Percentiles rank a stretch among this genome's conserved stretches.
These are phyloP conservation scores for Solen grandis DNA, from an alignment of 1,140 invertebrate genomes.

Conservation along the genomic window DNA sequence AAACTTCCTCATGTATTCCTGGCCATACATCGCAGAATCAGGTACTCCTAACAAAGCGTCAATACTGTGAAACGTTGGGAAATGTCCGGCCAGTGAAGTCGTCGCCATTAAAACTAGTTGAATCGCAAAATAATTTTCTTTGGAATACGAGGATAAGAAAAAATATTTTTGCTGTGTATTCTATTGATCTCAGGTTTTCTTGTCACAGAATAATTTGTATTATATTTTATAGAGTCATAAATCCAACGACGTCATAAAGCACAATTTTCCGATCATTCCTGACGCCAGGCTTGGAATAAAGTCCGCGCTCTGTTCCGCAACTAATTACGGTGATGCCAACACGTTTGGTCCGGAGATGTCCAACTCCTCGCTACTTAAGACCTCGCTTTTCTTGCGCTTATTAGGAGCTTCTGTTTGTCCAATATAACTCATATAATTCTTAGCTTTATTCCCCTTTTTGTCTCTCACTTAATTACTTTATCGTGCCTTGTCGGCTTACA, in stretches of 20 bases:
- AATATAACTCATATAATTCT: not conserved
- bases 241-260: not conserved
- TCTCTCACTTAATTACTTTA: not conserved
- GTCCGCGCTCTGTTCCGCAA: not conserved
- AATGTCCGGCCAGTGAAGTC: slow-evolving; percentile 1
- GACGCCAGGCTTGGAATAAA: not conserved
- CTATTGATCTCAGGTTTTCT: not conserved
- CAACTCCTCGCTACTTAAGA: not conserved
- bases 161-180: not conserved
- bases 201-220: not conserved
- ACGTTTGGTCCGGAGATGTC: not conserved
- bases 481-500: slow-evolving; percentile 42
- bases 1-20: slow-evolving; percentile 17
- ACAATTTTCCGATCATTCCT: not conserved
- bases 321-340: not conserved
- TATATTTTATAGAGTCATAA: not conserved
- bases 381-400: too few species aligned
- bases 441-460: not conserved
- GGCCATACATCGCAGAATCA: slow-evolving; percentile 7
- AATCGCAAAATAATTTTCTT: not conserved
- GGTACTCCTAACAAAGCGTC: slow-evolving; percentile 21
- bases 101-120: not conserved
- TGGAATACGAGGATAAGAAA: not conserved
- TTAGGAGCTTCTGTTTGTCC: not conserved
- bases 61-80: slow-evolving; percentile 40